Evolutionary conservation across 1,140 invertebrate species (phyloP).

Genomic region (Drosophila nasuta): DNA sequence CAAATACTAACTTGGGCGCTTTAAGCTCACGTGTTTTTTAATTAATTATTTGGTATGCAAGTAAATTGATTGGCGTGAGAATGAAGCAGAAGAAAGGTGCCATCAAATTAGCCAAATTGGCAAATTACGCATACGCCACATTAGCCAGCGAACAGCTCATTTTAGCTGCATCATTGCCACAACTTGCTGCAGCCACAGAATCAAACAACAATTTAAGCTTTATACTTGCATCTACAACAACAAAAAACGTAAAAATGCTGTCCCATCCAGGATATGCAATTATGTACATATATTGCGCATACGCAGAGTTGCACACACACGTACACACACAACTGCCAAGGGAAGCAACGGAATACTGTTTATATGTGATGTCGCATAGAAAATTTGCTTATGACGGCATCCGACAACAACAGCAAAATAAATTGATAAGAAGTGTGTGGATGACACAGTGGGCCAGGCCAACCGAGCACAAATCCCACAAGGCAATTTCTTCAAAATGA

Average conservation of each 20-base stretch:
- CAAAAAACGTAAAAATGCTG: slow-evolving; percentile 5
- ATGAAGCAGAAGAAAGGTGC: neutral
- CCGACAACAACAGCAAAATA: slow-evolving; percentile 45
- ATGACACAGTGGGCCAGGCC: slow-evolving; percentile 33
- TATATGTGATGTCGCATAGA: slow-evolving; percentile 35
- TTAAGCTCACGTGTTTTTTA: slow-evolving; percentile 7
- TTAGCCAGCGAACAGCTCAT: slow-evolving; percentile 26
- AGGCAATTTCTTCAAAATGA: slow-evolving; percentile 9
- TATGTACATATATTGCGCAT: slow-evolving; percentile 43
- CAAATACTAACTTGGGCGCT: slow-evolving; percentile 15
- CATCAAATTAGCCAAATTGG: slow-evolving; percentile 29
- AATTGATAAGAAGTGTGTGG: slow-evolving; percentile 52
- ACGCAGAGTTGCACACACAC: slow-evolving; percentile 35
- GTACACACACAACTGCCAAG: neutral
- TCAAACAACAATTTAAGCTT: slow-evolving; percentile 34
- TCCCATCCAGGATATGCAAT: slow-evolving; percentile 44
- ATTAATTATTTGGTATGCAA: slow-evolving; percentile 3
- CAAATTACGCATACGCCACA: slow-evolving; percentile 44
- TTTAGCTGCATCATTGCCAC: slow-evolving; percentile 20
- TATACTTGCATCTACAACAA: slow-evolving; percentile 29
- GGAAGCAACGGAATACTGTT: neutral
- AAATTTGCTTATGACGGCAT: slow-evolving; percentile 49
- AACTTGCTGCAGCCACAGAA: slow-evolving; percentile 20
- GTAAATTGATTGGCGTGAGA: neutral
- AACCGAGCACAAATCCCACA: slow-evolving; percentile 9